Base-by-base conservation (phyloP, 2,888 invertebrate species). In the Electrophaes corylata region DNA sequence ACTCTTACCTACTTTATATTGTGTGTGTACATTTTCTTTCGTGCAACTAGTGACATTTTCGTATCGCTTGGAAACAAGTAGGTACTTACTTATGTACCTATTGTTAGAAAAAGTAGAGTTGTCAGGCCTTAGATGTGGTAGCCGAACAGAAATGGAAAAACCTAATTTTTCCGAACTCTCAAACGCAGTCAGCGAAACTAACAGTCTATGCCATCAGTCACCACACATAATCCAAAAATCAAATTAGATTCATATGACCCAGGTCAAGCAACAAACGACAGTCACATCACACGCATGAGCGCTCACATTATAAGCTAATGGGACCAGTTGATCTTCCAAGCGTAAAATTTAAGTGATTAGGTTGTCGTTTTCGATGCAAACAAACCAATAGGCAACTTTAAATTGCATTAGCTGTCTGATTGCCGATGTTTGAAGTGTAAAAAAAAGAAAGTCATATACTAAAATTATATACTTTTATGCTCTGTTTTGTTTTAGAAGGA, bases 301-400 rank as follows among this genome's bases (percentile, higher is more conserved):
- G 62, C 23, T 18, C 46, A 51, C 45, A 63, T 60, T 51, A 39
- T 45, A 37, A 47, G 20, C 44, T 52, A 39, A 46, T 61, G 50
- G 52, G 18, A 43, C 59, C 60, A 65, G 65, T 44, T 61, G 59
- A 49, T 60, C 51, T 16, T 20, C 43, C 52, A 40, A 60, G 64
- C 70, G 58, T 62, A 60, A 60, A 68, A 63, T 65, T 57, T 53
- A 35, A 44, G 44, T 29, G 69, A 71, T 75, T 73, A 67, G 63
- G 41, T 47, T 43, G 41, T 54, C 63, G 33, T 56, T 64, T 69
- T 64, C 54, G 64, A 64, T 69, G 67, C 66, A 69, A 66, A 70
- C 67, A 70, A 71, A 69, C 72, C 65, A 78, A 86, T 81, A 73
- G 71, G 76, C 80, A 68, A 76, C 82, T 85, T 80, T 79, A 67